A percentile compares a stretch with the other conserved stretches of the same genome.
Evolutionary conservation across 1,140 invertebrate genomes (phyloP).

Genomic region (Drosophila trapezifrons): DNA sequence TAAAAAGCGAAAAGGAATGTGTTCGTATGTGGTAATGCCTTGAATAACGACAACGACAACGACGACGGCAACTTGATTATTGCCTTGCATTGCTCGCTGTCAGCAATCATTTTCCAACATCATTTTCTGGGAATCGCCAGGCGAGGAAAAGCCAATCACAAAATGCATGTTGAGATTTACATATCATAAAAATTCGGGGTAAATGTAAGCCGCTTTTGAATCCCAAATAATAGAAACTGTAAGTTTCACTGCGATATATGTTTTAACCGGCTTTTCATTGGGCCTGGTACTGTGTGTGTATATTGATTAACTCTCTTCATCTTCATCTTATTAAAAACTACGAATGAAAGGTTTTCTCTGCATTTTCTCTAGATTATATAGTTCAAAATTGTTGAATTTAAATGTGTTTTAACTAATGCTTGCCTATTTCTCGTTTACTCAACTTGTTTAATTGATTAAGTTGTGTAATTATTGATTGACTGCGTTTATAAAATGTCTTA

Average conservation of each 20-base stretch:
- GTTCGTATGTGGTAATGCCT: slow-evolving; percentile 61
- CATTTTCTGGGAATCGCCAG: slow-evolving; percentile 67
- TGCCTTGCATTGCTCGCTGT: slow-evolving; percentile 29
- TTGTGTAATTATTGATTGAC: slow-evolving; percentile 17
- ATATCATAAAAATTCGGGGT: slow-evolving; percentile 53
- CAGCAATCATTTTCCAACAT: slow-evolving; percentile 61
- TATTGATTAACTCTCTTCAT: slow-evolving; percentile 7
- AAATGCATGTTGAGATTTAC: slow-evolving; percentile 57
- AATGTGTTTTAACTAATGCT: background rate
- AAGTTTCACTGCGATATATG: slow-evolving; percentile 6
- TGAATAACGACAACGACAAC: slow-evolving; percentile 57
- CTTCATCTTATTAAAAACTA: slow-evolving; percentile 13
- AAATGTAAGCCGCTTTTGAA: slow-evolving; percentile 42
- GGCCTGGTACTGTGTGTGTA: background rate
- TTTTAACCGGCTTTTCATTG: slow-evolving; percentile 11
- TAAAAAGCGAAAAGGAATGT: slow-evolving; percentile 74
- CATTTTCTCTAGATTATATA: slow-evolving; percentile 1
- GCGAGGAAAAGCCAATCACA: slow-evolving; percentile 30
- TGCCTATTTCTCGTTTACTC: background rate
- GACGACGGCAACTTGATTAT: slow-evolving; percentile 52
- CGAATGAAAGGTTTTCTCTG: slow-evolving; percentile 8
- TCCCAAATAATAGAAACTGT: slow-evolving; percentile 21
- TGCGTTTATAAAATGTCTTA: slow-evolving; percentile 1
- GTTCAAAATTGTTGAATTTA: slow-evolving; percentile 1
- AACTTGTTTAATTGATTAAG: slow-evolving; percentile 8